phyloP scores from a whole-genome alignment of 1,140 invertebrate species.

The Hylaeus anthracinus region DNA sequence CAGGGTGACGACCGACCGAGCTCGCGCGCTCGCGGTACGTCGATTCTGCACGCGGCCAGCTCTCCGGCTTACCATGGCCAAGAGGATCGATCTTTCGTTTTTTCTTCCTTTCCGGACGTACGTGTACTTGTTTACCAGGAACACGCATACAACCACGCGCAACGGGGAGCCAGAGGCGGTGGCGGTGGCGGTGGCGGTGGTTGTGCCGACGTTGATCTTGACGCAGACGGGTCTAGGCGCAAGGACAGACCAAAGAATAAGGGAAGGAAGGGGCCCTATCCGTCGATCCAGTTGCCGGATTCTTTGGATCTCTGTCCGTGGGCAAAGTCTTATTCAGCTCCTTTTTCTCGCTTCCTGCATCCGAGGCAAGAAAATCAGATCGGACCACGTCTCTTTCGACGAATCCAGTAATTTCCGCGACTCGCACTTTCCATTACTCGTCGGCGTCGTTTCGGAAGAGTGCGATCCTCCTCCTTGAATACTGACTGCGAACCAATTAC shows the following conservation, averaged over 20 bases:
- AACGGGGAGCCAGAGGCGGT: neutral
- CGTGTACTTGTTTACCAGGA: conserved; percentile 22
- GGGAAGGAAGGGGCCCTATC: conserved; percentile 39
- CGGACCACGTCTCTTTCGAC: neutral
- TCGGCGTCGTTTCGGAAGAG: neutral
- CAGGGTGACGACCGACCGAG: conserved; percentile 33
- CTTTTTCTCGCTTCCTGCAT: neutral
- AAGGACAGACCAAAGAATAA: conserved; percentile 59
- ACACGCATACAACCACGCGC: conserved; percentile 16
- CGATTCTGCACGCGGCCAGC: conserved; percentile 52
- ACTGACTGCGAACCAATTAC: neutral
- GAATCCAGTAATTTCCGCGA: neutral
- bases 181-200: neutral
- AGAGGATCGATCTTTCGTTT: conserved; percentile 58
- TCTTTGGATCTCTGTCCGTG: too few species aligned
- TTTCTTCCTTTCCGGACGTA: conserved; percentile 64
- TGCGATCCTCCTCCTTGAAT: neutral
- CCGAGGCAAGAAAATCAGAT: neutral
- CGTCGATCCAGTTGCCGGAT: neutral
- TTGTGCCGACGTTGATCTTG: neutral
- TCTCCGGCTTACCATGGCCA: conserved; percentile 47
- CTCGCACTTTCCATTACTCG: neutral
- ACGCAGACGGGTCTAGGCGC: conserved; percentile 57
- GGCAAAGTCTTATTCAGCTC: neutral
- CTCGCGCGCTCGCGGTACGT: conserved; percentile 47